A percentile compares a stretch with the other conserved stretches of the same genome.
Evolutionary conservation across 2,113 vertebrate genomes (phyloP).

Genomic region (Cheirogaleus medius): DNA sequence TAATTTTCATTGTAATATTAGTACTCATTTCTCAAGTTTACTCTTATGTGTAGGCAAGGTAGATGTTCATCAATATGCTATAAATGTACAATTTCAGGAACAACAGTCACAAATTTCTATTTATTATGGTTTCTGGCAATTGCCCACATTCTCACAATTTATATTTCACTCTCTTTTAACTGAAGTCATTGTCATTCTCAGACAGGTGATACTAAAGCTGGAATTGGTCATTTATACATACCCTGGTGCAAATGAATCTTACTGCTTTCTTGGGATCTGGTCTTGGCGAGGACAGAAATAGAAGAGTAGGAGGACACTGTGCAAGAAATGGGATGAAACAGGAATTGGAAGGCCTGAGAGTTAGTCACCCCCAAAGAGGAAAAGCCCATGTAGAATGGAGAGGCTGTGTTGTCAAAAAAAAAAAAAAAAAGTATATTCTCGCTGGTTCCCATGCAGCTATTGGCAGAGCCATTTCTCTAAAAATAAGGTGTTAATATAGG

Average conservation of each 20-base stretch:
- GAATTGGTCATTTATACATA: not conserved
- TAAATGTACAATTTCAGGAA: not conserved
- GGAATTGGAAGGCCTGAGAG: not conserved
- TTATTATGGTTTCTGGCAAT: not conserved
- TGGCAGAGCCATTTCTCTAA: not conserved
- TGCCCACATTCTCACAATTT: not conserved
- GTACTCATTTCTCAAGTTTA: not conserved
- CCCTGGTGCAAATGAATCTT: not conserved
- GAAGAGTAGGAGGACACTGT: not conserved
- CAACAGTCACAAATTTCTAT: not conserved
- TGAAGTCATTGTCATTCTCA: not conserved
- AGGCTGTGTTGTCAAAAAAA: not conserved
- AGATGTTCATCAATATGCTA: not conserved
- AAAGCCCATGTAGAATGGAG: not conserved
- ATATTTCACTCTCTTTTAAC: not conserved
- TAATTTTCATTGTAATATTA: not conserved
- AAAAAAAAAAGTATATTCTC: not conserved
- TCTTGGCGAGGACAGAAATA: not conserved
- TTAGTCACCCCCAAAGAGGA: not conserved
- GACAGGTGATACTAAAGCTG: not conserved
- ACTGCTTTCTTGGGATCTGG: not conserved
- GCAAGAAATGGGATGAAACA: not conserved
- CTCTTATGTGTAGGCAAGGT: not conserved
- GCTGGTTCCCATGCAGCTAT: not conserved
- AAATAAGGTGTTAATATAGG: not conserved